Conservation (phyloP, 1,140 invertebrate species). For the Saccostrea cuccullata region DNA sequence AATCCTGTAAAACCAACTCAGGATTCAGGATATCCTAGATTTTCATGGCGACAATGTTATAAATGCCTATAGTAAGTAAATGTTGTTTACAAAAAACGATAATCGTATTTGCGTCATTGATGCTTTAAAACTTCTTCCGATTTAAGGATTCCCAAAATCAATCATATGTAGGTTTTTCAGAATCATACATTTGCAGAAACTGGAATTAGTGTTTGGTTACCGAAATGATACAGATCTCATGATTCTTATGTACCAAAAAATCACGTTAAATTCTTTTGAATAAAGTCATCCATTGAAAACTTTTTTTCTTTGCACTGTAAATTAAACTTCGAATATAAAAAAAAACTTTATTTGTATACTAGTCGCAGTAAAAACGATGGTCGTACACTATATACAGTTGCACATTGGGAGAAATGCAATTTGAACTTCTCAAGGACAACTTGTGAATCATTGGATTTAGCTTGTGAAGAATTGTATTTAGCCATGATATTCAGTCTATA, state of each 20-base stretch:
- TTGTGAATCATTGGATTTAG: neutral
- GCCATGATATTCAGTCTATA: neutral
- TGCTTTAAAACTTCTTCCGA: neutral
- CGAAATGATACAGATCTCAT: no score
- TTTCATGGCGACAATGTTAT: conserved; percentile 21
- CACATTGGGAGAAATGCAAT: neutral
- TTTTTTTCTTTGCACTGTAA: neutral
- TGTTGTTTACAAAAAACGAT: neutral
- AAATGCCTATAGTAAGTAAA: conserved; percentile 27
- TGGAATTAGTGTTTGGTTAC: no score
- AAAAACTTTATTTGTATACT: no score
- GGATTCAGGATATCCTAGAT: conserved; percentile 21
- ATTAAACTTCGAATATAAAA: neutral
- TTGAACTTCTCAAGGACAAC: neutral
- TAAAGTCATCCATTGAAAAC: neutral
- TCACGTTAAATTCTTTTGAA: neutral
- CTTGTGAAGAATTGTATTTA: neutral
- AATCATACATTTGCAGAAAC: neutral
- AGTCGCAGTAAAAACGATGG: no score
- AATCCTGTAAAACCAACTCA: neutral
- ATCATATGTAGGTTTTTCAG: neutral
- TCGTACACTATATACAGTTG: neutral
- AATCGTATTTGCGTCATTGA: neutral
- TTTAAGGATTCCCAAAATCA: neutral
- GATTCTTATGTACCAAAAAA: no score